Evolutionary conservation across 2,888 invertebrate genomes (phyloP).

Genomic region (Coenonympha arcania): DNA sequence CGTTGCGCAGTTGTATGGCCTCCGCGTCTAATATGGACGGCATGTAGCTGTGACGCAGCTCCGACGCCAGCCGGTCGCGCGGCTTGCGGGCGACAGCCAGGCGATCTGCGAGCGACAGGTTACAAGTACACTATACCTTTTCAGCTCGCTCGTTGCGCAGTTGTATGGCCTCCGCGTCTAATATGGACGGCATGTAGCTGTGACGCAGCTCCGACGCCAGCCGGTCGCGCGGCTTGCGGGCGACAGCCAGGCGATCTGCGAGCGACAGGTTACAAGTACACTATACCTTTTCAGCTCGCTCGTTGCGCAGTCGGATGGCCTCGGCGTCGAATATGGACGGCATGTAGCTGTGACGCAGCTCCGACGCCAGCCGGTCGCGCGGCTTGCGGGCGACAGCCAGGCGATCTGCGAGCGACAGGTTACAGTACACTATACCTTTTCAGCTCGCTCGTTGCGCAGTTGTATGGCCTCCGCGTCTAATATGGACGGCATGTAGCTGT

Average conservation of each 20-base stretch:
- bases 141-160: conserved; percentile 68
- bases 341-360: conserved; percentile 68
- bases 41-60: conserved; percentile 68
- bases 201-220: conserved; percentile 69
- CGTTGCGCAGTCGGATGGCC: conserved; percentile 66
- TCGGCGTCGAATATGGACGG: conserved; percentile 73
- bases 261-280: too few species aligned
- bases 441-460: conserved; percentile 65
- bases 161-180: conserved; percentile 69
- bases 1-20: conserved; percentile 66
- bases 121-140: too few species aligned
- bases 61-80: conserved; percentile 69
- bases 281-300: conserved; percentile 70
- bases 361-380: too few species aligned
- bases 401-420: too few species aligned
- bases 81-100: conserved; percentile 62
- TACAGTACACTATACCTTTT: too few species aligned
- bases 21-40: conserved; percentile 73
- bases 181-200: conserved; percentile 70
- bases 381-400: neutral
- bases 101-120: conserved; percentile 13
- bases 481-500: conserved; percentile 71
- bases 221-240: conserved; percentile 40
- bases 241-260: too few species aligned
- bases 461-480: conserved; percentile 70